Evolutionary conservation across 2,888 invertebrate species (phyloP).

Genomic region (Cynaeus angustus): DNA sequence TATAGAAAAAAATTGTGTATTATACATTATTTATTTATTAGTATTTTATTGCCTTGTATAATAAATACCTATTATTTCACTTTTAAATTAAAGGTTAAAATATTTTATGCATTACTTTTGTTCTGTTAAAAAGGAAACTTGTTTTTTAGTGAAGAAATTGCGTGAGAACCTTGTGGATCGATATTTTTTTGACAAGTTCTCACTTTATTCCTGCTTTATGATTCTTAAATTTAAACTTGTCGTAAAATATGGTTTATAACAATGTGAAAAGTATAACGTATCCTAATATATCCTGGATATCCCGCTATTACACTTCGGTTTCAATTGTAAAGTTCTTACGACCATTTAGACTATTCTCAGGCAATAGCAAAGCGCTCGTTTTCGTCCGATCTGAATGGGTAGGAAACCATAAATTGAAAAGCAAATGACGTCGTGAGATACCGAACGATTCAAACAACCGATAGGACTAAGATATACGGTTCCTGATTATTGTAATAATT

Average conservation of each 20-base stretch:
- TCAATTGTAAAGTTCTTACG: conserved; percentile 45
- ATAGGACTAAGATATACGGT: conserved; percentile 13
- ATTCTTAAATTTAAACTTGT: too few species aligned
- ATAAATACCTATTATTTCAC: too few species aligned
- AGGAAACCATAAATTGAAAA: conserved; percentile 42
- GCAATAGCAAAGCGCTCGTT: conserved; percentile 40
- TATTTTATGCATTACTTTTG: too few species aligned
- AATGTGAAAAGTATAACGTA: not conserved
- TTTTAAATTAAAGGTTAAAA: too few species aligned
- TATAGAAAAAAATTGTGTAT: too few species aligned
- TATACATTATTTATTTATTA: too few species aligned
- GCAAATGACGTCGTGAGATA: conserved; percentile 31
- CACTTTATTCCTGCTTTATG: too few species aligned
- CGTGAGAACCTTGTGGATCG: too few species aligned
- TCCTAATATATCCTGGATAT: conserved; percentile 20
- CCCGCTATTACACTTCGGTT: conserved; percentile 35
- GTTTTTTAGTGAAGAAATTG: too few species aligned
- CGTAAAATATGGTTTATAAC: conserved; percentile 3
- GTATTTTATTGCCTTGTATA: too few species aligned
- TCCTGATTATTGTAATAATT: conserved; percentile 18
- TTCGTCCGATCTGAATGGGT: conserved; percentile 36
- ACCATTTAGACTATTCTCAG: conserved; percentile 39
- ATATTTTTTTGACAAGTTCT: too few species aligned
- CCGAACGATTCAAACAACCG: conserved; percentile 15
- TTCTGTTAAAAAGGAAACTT: too few species aligned